Evolutionary conservation across 2,797 vertebrate genomes (phyloP).

Genomic region (Cyclura pinguis): DNA sequence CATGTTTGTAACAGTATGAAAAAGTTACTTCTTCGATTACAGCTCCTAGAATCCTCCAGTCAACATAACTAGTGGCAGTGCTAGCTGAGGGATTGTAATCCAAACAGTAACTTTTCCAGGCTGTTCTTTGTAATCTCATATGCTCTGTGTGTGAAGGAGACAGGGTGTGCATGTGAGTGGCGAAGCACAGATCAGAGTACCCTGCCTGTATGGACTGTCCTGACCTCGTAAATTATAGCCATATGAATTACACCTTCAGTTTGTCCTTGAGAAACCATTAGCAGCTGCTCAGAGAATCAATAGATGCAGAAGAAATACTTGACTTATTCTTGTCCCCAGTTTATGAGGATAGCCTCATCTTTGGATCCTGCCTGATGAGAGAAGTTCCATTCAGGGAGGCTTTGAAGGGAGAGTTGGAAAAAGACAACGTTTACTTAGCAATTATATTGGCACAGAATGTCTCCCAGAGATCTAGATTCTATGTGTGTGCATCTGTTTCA

Average conservation of each 20-base stretch:
- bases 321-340: not conserved
- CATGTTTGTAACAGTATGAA: too few relatives aligned
- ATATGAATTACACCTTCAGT: not conserved
- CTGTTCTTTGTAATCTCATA: not conserved
- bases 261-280: not conserved
- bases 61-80: too few relatives aligned
- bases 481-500: not conserved
- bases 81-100: too few relatives aligned
- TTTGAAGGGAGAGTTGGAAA: not conserved
- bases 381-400: conserved; percentile 24
- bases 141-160: not conserved
- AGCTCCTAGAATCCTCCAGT: too few relatives aligned
- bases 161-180: too few relatives aligned
- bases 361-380: not conserved
- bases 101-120: not conserved
- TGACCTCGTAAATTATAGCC: not conserved
- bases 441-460: conserved; percentile 22
- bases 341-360: not conserved
- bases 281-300: not conserved
- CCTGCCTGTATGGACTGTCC: not conserved
- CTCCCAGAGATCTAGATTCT: conserved; percentile 25
- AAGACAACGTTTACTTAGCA: conserved; percentile 44
- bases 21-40: too few relatives aligned
- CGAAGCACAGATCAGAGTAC: not conserved
- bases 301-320: not conserved